Conservation (phyloP, 2,113 vertebrate species). For the Brachyhypopomus occidentalis region DNA sequence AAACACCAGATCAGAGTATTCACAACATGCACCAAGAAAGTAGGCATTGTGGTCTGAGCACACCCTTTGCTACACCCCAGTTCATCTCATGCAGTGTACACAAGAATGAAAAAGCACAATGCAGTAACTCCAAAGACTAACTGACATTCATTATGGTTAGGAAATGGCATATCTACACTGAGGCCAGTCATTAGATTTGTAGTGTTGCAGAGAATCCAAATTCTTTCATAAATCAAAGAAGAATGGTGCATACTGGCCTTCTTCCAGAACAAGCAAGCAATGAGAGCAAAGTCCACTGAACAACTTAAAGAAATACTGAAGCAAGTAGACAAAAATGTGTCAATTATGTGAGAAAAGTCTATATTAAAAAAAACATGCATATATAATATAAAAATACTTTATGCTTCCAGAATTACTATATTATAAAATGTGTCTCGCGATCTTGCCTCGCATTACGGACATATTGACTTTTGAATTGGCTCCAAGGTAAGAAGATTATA, state of each 20-base stretch:
- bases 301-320: too few species aligned
- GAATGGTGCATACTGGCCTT: background rate
- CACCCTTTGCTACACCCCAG: background rate
- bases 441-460: background rate
- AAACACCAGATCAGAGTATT: background rate
- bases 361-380: too few species aligned
- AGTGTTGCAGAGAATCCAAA: background rate
- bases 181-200: background rate
- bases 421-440: background rate
- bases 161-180: background rate
- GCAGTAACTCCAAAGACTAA: background rate
- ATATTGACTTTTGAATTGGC: background rate
- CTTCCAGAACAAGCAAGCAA: background rate
- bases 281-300: too few species aligned
- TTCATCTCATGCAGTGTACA: background rate
- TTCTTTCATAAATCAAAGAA: background rate
- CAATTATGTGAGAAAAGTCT: too few species aligned
- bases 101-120: background rate
- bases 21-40: constrained; percentile 15
- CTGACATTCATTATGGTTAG: background rate
- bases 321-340: too few species aligned
- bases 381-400: background rate
- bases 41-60: background rate
- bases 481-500: background rate
- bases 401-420: background rate